Conservation (phyloP, 1,140 invertebrate genomes). For the Chymomyza costata region DNA sequence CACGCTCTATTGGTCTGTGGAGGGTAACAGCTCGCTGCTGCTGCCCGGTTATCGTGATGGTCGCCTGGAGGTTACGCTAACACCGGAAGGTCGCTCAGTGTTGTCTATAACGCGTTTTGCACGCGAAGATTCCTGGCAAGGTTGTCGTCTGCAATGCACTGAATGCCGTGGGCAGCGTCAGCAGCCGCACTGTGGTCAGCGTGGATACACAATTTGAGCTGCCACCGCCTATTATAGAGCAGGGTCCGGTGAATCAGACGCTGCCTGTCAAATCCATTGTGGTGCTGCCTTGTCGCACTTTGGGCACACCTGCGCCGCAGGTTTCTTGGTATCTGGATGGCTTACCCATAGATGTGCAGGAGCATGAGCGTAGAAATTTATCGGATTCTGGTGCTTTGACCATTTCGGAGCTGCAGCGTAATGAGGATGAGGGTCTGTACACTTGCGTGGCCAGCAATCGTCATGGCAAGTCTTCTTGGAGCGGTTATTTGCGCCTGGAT, state of each 20-base stretch:
- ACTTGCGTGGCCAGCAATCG: conserved; percentile 89
- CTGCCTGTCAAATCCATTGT: conserved; percentile 85
- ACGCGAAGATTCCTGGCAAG: conserved; percentile 80
- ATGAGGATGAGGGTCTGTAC: conserved; percentile 84
- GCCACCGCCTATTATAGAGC: conserved; percentile 91
- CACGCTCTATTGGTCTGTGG: conserved; percentile 86
- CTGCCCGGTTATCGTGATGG: conserved; percentile 81
- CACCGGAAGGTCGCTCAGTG: conserved; percentile 79
- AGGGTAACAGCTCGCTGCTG: conserved; percentile 83
- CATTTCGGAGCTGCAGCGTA: conserved; percentile 84
- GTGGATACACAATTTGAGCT: conserved; percentile 86
- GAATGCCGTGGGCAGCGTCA: conserved; percentile 86
- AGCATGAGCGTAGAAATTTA: conserved; percentile 80
- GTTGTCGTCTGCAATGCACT: conserved; percentile 88
- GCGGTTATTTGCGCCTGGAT: conserved; percentile 85
- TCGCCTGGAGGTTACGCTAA: conserved; percentile 79
- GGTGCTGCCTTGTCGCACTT: conserved; percentile 85
- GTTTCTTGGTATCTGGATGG: conserved; percentile 91
- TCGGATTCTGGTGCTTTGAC: conserved; percentile 83
- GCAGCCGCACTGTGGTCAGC: conserved; percentile 84
- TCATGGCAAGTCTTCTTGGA: conserved; percentile 90
- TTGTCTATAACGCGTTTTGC: conserved; percentile 79
- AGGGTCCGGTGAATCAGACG: conserved; percentile 94
- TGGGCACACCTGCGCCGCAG: conserved; percentile 84
- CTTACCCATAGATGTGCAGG: conserved; percentile 79